phyloP scores from a whole-genome alignment of 2,113 vertebrate genomes.

The Caretta caretta region DNA sequence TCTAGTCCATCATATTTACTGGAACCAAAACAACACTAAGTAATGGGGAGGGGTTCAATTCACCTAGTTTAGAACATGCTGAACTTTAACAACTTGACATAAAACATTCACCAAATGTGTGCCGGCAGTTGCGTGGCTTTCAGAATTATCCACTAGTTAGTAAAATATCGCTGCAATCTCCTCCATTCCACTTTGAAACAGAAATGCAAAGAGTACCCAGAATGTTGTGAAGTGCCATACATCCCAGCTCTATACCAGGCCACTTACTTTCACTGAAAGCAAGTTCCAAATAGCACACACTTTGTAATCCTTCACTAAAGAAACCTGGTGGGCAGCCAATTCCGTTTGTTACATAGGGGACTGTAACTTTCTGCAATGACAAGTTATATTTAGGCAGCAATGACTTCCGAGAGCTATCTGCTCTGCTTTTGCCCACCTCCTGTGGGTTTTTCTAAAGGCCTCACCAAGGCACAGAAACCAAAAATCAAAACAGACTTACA shows the following conservation, averaged over 20 bases:
- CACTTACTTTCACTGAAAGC: constrained; percentile 2
- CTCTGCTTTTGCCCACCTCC: background rate
- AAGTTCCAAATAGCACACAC: constrained; percentile 21
- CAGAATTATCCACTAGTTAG: background rate
- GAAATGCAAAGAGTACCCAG: background rate
- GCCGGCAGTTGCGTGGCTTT: background rate
- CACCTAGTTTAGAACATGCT: background rate
- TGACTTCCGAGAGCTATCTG: background rate
- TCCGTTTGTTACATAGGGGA: constrained; percentile 14
- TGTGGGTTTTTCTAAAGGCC: background rate
- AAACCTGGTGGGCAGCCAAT: constrained; percentile 41
- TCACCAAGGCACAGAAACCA: background rate
- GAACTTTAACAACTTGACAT: constrained; percentile 20
- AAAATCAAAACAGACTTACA: background rate
- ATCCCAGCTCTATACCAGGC: background rate
- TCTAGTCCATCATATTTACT: constrained; percentile 2
- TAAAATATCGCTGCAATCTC: constrained; percentile 7
- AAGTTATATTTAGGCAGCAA: constrained; percentile 27
- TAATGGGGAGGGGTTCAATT: constrained; percentile 10
- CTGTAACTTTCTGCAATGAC: constrained; percentile 19
- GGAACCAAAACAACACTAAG: constrained; percentile 32
- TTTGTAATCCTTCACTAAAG: constrained; percentile 27
- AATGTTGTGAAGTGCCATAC: background rate
- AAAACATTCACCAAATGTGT: background rate
- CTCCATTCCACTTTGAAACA: constrained; percentile 17